phyloP scores from a whole-genome alignment of 2,888 invertebrate species.

The Ypsolopha sequella region DNA sequence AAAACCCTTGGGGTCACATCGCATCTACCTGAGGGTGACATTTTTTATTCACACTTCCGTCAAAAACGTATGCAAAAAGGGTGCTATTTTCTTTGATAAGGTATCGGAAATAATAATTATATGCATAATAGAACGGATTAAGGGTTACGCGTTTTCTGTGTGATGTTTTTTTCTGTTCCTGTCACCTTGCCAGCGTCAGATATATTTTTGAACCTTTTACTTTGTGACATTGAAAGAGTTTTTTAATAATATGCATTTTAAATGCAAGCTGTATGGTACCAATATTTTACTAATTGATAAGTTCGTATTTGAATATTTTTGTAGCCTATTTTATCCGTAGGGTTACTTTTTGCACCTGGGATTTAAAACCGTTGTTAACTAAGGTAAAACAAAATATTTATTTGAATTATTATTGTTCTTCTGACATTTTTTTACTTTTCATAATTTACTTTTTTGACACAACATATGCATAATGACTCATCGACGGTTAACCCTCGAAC shows the following conservation, averaged over 20 bases:
- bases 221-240: slow-evolving; percentile 23
- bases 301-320: slow-evolving; percentile 18
- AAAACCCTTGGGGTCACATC: slow-evolving; percentile 54
- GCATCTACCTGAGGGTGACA: slow-evolving; percentile 65
- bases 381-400: background rate
- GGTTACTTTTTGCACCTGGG: slow-evolving; percentile 1
- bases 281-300: slow-evolving; percentile 45
- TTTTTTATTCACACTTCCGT: slow-evolving; percentile 69
- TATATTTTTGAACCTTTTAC: slow-evolving; percentile 38
- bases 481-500: slow-evolving; percentile 56
- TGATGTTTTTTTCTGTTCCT: slow-evolving; percentile 53
- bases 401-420: background rate
- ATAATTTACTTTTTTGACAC: background rate
- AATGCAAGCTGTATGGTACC: slow-evolving; percentile 39
- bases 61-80: slow-evolving; percentile 65
- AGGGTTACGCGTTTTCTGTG: slow-evolving; percentile 44
- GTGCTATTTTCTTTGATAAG: slow-evolving; percentile 64
- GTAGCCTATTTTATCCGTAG: background rate
- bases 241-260: slow-evolving; percentile 55
- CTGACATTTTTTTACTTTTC: background rate
- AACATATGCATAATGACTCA: slow-evolving; percentile 4
- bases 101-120: slow-evolving; percentile 70
- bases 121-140: slow-evolving; percentile 69
- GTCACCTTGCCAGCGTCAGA: slow-evolving; percentile 61
- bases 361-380: background rate